Evolutionary conservation across 2,797 vertebrate genomes (phyloP), one percentile per base, ranked within the genome.

Genomic region (Nyctalus aviator): DNA sequence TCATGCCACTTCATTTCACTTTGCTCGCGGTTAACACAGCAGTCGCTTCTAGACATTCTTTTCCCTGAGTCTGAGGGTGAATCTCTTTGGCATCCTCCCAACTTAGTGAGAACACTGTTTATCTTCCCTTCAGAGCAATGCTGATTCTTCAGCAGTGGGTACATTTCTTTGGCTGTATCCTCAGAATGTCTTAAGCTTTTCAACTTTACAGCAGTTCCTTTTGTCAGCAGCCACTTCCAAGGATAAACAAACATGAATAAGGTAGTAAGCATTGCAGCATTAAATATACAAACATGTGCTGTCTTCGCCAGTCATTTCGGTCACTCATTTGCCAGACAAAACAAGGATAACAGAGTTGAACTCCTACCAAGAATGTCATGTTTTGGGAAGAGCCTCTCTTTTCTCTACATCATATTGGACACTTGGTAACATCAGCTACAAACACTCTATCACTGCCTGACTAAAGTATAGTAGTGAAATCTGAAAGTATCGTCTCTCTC

Each of bases 191-290:
- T 85, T 48, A 32, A 35, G 46, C 81, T 77, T 91, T 87, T 89
- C 50, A 94, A 89, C 18, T 87, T 76, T 44, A 92, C n/a, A 71
- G 27, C 27, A 79, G 35, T 86, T 86, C 35, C 6, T 81, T 83
- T 84, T 14, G 12, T 66, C 68, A 84, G 68, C 5, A 94, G 37
- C 20, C 6, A 94, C 48, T 96, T 94, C 78, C 76, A 95, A 92
- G 14, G 64, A 79, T 86, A 88, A 90, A 91, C 64, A 83, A 79
- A 83, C 46, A 44, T 82, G 76, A 75, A 66, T 88, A 72, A 48
- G 48, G 20, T 12, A 50, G 48, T 59, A 84, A 78, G 15, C 41
- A 35, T 6, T 41, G 1, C 1, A 57, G 86, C 13, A 75, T 75
- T 59, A 41, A 18, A 55, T 64, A 85, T 3, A 94, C 55, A 83